Base-by-base conservation (phyloP, 2,113 vertebrate species). In the Carettochelys insculpta region DNA sequence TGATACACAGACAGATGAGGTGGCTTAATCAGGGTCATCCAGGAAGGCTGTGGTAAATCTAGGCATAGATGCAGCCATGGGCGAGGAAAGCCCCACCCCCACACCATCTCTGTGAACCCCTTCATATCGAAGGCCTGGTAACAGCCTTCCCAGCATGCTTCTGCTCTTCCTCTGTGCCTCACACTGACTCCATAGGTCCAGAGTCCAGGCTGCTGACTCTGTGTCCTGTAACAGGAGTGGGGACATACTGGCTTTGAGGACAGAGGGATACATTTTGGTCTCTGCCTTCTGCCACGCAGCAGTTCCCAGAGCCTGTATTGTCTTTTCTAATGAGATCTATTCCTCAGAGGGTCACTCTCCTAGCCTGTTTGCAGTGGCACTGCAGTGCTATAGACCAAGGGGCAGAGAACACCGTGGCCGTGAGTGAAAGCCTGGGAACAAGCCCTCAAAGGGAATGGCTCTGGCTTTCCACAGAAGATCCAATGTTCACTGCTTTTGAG, bases 101-200 rank as follows among this genome's bases (percentile, higher is more conserved):
- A n/a, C n/a, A n/a, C 52, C 52, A 53, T 17, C n/a, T 43, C 34
- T 45, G 3, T 0, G 77, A 79, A 65, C 2, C 0, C 5, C 8
- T 0, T 14, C 1, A 0, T 11, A 5, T 2, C 31, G 53, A 47
- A 52, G n/a, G 34, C 17, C 48, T 34, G 20, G 14, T 75, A 89
- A 41, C 20, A 86, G 2, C 4, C 52, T 17, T 38, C 14, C 0
- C 2, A 29, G 29, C 56, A 1, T 9, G 92, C 50, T 78, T 5
- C 5, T 4, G n/a, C 51, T 53, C 38, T 25, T 48, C 48, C 79
- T 1, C 12, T 43, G 38, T 43, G 41, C 5, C 38, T 38, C 71
- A 8, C 2, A 2, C 1, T 34, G 68, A 27, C 10, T 43, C 43
- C 24, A 43, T 73, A 43, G 41, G 34, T 41, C 20, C 45, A 87